phyloP scores from a whole-genome alignment of 1,140 invertebrate species.

The Drosophila kohkoa region DNA sequence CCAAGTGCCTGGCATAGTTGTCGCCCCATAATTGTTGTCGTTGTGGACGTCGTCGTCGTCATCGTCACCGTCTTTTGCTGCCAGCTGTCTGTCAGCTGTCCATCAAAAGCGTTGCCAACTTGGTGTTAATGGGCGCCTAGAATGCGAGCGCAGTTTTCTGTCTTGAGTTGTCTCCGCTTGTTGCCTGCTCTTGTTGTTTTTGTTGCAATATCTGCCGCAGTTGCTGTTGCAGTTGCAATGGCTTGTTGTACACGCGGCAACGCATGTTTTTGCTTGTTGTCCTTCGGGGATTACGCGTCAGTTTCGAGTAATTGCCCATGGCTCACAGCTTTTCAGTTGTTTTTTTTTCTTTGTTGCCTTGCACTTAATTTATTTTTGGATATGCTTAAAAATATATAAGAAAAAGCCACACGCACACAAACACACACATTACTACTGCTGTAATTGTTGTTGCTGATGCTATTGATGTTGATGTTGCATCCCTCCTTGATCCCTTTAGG shows the following conservation, averaged over 20 bases:
- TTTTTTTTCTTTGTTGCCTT: conserved; percentile 54
- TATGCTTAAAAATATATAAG: conserved; percentile 75
- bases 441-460: neutral
- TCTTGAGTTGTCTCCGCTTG: conserved; percentile 7
- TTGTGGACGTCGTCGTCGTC: conserved; percentile 29
- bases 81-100: conserved; percentile 81
- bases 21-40: conserved; percentile 76
- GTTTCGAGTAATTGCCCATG: conserved; percentile 74
- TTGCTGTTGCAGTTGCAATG: neutral
- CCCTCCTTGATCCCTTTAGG: conserved; percentile 20
- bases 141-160: conserved; percentile 57
- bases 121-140: conserved; percentile 82
- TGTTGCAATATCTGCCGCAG: conserved; percentile 5
- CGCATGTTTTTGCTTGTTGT: conserved; percentile 81
- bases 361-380: conserved; percentile 82
- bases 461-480: conserved; percentile 5
- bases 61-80: conserved; percentile 55
- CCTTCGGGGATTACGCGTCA: conserved; percentile 80
- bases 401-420: conserved; percentile 60
- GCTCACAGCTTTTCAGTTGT: conserved; percentile 9
- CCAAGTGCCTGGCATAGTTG: conserved; percentile 81
- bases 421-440: conserved; percentile 17
- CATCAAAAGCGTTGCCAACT: conserved; percentile 79
- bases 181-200: conserved; percentile 21
- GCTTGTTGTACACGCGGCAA: conserved; percentile 72